Conservation (phyloP, 2,113 vertebrate species). For the Oreochromis aureus region DNA sequence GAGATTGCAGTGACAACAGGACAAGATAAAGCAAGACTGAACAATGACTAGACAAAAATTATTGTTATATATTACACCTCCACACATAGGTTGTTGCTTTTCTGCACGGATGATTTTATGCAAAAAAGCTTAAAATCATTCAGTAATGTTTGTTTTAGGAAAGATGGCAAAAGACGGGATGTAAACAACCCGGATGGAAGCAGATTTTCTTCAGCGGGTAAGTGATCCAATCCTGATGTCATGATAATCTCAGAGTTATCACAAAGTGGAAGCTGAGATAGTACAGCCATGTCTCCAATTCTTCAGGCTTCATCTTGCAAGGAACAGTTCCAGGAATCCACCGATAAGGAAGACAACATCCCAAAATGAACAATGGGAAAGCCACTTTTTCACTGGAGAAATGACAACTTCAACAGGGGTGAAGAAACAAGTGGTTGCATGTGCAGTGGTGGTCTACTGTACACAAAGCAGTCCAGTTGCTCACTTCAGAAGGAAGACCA, state of each 20-base stretch:
- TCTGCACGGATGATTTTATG: too few species aligned
- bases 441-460: not conserved
- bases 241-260: not conserved
- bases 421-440: not conserved
- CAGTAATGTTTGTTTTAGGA: not conserved
- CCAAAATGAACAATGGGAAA: not conserved
- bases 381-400: not conserved
- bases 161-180: not conserved
- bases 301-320: not conserved
- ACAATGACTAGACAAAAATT: not conserved
- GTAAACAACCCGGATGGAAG: not conserved
- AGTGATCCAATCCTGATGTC: rapidly evolving
- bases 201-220: not conserved
- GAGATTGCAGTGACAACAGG: not conserved
- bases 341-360: rapidly evolving
- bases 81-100: not conserved
- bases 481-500: not conserved
- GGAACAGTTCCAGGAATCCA: too few species aligned
- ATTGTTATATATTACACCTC: not conserved
- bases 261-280: not conserved
- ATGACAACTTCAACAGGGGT: not conserved
- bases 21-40: not conserved
- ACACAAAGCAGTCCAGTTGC: not conserved
- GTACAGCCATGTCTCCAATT: not conserved
- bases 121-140: not conserved